Base-by-base conservation (phyloP, 2,888 invertebrate genomes). In the Drosophila meridionalis region DNA sequence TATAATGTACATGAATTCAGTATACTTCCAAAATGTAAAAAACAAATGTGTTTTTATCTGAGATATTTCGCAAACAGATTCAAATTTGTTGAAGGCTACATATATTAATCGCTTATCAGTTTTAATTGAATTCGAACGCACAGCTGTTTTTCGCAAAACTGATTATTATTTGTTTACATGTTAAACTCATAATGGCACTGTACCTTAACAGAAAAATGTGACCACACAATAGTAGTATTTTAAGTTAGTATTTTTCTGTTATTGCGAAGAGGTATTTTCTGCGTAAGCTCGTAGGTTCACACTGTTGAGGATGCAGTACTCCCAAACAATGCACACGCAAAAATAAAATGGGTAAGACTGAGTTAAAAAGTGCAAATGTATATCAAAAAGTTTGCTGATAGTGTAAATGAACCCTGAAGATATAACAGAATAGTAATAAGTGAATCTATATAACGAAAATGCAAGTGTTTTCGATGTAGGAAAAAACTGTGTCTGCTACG, bases 331-430 rank as follows among this genome's bases (percentile, higher is more conserved):
- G 87, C 87, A 82, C 78, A 84, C 80, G 80, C 85, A 66, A 85
- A 80, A 84, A 76, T 84, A 87, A 89, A 89, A 86, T 86, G 85
- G 85, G 85, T 86, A 87, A 89, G 85, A 80, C 68, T 85, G 83
- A 85, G 82, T 76, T 75, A 89, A 85, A 85, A 85, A 77, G 63
- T 62, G 62, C 61, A 73, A 69, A 65, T 38, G 4, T 53, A 32
- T 62, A 50, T 26, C 45, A 20, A 70, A 80, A 78, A 76, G 6
- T 59, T 26, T 59, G 57, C 12, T 47, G 6, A 61, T 66, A 53
- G 14, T 50, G 32, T 55, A 38, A 57, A 53, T 12, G 7, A 59
- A 43, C 11, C 7, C 4, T 7, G 8, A n/a, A n/a, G 38, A 28
- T 42, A 20, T 3, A 30, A 20, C 14, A 7, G 9, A 32, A 45